Conservation (phyloP, 1,140 invertebrate genomes). For the Saccostrea cuccullata region DNA sequence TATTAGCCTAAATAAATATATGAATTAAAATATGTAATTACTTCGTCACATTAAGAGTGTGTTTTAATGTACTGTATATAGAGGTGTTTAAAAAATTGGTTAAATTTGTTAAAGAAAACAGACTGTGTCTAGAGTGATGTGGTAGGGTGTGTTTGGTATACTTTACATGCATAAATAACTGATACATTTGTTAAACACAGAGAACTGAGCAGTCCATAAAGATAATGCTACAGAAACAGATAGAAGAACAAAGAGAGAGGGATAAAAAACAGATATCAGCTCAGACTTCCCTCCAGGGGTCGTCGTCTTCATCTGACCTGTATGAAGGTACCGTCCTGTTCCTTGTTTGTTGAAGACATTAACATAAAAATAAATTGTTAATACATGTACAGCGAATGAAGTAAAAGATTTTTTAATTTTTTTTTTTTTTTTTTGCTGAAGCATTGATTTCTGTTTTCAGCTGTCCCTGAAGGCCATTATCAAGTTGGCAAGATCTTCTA, state of each 20-base stretch:
- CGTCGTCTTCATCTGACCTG: slow-evolving; percentile 47
- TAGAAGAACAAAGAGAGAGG: slow-evolving; percentile 67
- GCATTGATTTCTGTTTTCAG: slow-evolving; percentile 54
- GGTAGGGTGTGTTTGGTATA: no score
- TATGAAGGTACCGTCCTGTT: no score
- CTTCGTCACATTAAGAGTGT: no score
- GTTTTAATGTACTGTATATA: no score
- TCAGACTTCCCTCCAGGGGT: slow-evolving; percentile 62
- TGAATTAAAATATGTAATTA: no score
- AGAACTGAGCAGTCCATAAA: slow-evolving; percentile 73
- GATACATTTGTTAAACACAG: slow-evolving; percentile 45
- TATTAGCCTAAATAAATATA: no score
- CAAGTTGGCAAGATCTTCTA: slow-evolving; percentile 95
- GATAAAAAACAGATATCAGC: slow-evolving; percentile 62
- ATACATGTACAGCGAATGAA: no score
- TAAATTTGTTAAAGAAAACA: slow-evolving; percentile 61
- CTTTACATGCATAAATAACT: no score
- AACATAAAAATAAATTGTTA: no score
- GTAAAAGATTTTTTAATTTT: no score
- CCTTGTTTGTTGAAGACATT: no score
- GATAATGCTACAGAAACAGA: slow-evolving; percentile 69
- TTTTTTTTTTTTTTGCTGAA: background rate
- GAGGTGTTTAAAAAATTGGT: no score
- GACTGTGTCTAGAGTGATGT: background rate
- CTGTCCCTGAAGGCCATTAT: slow-evolving; percentile 83